Evolutionary conservation across 2,113 vertebrate genomes (phyloP), one percentile per base, ranked within the genome.

Genomic region (Oriolus oriolus): DNA sequence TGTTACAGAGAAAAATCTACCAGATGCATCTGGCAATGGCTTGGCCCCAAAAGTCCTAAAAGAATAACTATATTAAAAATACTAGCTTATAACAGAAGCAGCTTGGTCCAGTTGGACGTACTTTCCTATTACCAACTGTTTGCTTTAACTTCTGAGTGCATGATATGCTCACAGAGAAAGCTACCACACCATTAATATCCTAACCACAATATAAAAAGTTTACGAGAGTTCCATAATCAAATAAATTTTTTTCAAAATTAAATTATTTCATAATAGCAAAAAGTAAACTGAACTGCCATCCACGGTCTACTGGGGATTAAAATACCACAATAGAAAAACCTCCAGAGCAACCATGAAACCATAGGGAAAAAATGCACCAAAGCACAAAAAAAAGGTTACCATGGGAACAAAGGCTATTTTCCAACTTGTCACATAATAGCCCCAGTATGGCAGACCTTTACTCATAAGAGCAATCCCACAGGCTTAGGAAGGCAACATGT

Each of bases 381-480:
- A 82, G 89, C 54, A 95, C 86, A 92, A 82, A 96, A 95, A 95
- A 95, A 92, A 96, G 89, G 96, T 97, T 97, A 95, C 95, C 94
- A 97, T 97, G 91, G 97, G 95, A 97, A 97, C 96, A 94, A 92
- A 94, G 93, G 88, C 87, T 92, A 69, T 88, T 95, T 96, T 95
- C 94, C 94, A 96, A 70, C 88, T 91, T 95, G 93, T 93, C 96
- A 97, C 96, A 96, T 95, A 93, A 96, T 93, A 97, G 93, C 84
- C 89, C 94, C 95, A 92, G 81, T 95, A 94, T 90, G 91, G 93
- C 68, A 96, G 92, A 92, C 94, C 91, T 94, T 87, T 87, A 76
- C 90, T 96, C 75, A 61, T 90, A 94, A 85, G 76, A 96, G 95
- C 87, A 94, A 93, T 93, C 86, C 92, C 82, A 86, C 71, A 78